Evolutionary conservation across 2,113 vertebrate species (phyloP).

Genomic region (Gymnocephalus cernua): DNA sequence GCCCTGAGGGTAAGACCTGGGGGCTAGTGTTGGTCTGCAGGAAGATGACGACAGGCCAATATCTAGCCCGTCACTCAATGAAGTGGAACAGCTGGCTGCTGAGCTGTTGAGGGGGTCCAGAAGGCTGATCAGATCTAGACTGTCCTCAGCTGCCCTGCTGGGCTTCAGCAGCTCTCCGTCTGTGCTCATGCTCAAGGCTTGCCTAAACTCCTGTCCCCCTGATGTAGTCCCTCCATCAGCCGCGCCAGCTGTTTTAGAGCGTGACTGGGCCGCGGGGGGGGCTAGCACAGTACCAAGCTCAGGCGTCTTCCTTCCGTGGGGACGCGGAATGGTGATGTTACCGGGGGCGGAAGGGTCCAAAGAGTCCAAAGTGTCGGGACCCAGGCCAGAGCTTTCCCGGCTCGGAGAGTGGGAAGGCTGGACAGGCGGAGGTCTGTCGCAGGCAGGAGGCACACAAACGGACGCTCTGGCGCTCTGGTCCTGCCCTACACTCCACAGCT

Average conservation of each 20-base stretch:
- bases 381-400: constrained; percentile 61
- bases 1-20: constrained; percentile 79
- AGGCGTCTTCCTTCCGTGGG: constrained; percentile 93
- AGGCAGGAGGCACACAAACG: constrained; percentile 77
- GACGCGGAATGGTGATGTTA: constrained; percentile 93
- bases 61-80: constrained; percentile 24
- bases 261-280: constrained; percentile 81
- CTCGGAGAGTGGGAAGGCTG: constrained; percentile 75
- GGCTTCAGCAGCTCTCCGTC: constrained; percentile 84
- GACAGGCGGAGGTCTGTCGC: constrained; percentile 76
- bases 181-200: constrained; percentile 71
- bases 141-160: constrained; percentile 72
- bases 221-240: constrained; percentile 69
- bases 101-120: constrained; percentile 88
- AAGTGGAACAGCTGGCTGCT: not conserved
- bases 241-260: constrained; percentile 81
- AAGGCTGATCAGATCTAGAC: constrained; percentile 88
- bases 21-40: constrained; percentile 72
- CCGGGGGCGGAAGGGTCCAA: constrained; percentile 57
- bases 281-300: constrained; percentile 90
- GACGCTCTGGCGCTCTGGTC: constrained; percentile 84
- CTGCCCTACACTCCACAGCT: constrained; percentile 88
- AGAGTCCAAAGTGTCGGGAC: constrained; percentile 40
- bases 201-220: constrained; percentile 80
- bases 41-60: constrained; percentile 39